These are phyloP conservation scores for Echinops telfairi DNA, from an alignment of 2,113 vertebrate species.

Conservation along the genomic window DNA sequence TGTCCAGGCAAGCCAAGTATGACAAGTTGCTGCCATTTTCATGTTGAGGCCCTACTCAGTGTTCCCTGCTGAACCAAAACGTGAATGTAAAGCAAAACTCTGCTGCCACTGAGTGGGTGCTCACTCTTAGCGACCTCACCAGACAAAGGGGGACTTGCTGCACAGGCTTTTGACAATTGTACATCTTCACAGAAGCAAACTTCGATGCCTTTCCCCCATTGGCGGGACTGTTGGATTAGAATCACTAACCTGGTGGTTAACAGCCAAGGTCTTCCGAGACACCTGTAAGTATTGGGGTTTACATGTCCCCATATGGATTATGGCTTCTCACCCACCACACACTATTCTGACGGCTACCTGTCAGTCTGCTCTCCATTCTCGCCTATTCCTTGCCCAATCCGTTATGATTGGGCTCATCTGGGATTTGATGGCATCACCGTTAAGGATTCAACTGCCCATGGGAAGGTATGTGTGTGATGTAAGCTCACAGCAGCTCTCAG, in stretches of 20 bases:
- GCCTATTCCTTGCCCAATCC: rapidly evolving
- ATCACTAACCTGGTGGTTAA: background rate
- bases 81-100: background rate
- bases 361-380: background rate
- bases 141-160: no score
- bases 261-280: background rate
- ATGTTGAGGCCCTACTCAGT: rapidly evolving
- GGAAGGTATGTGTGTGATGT: background rate
- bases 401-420: background rate
- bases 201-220: no score
- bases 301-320: background rate
- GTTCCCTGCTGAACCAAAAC: background rate
- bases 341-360: background rate
- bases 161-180: background rate
- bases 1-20: background rate
- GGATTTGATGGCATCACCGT: background rate
- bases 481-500: background rate
- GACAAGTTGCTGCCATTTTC: background rate
- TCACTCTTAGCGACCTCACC: background rate
- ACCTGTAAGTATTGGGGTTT: background rate
- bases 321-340: background rate
- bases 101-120: background rate
- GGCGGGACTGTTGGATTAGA: background rate
- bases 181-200: background rate
- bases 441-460: background rate